Conservation (phyloP, 37 sponge, comb jelly and placozoan species). For the Hexactinellida sp. region DNA sequence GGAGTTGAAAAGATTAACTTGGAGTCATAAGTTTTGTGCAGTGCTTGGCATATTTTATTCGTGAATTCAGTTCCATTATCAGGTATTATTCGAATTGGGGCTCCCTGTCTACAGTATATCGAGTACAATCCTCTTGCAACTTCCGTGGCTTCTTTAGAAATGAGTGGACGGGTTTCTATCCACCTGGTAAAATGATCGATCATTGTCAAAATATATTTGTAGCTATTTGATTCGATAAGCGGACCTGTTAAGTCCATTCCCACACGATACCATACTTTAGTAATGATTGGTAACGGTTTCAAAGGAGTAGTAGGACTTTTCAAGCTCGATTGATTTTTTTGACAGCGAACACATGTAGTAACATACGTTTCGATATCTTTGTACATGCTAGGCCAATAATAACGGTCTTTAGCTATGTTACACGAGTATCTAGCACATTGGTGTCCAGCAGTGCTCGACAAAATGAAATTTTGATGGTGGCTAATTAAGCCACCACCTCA, state of each 20-base stretch:
- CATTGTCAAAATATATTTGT: no score
- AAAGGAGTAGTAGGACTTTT: not conserved
- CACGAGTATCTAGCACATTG: not conserved
- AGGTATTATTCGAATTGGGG: not conserved
- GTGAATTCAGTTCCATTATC: conserved; percentile 1
- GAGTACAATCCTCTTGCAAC: not conserved
- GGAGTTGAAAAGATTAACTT: not conserved
- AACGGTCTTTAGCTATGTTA: not conserved
- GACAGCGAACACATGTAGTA: not conserved
- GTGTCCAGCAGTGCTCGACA: no score
- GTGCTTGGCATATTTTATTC: not conserved
- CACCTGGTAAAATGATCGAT: conserved; percentile 3
- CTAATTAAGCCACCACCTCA: no score
- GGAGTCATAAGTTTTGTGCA: not conserved
- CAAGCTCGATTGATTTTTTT: not conserved
- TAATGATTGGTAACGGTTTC: not conserved
- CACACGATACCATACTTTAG: not conserved
- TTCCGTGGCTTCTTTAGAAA: not conserved
- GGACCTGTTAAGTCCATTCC: not conserved
- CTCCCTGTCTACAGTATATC: not conserved
- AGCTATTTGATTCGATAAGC: no score
- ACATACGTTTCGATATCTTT: not conserved
- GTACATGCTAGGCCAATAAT: conserved; percentile 10
- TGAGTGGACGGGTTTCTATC: conserved; percentile 2
- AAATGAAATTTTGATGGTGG: no score